Evolutionary conservation across 2,888 invertebrate species (phyloP).

Genomic region (Nephrotoma appendiculata): DNA sequence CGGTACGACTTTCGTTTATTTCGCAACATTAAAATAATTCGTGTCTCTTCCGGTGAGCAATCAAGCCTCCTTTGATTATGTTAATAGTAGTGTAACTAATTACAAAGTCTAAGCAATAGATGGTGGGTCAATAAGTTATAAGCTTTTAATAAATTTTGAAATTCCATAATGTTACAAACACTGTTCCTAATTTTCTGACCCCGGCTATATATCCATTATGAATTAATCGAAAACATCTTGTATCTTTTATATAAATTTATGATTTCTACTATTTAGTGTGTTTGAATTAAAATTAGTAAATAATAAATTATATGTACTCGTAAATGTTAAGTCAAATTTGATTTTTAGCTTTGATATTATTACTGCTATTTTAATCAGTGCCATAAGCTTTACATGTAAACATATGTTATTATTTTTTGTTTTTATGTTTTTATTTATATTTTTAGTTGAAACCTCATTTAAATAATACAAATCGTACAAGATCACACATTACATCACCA

Average conservation of each 20-base stretch:
- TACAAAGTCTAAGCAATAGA: too few relatives aligned
- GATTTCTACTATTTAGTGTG: neutral
- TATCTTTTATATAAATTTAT: neutral
- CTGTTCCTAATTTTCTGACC: too few relatives aligned
- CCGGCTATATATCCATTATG: too few relatives aligned
- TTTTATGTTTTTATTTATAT: neutral
- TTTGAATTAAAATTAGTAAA: neutral
- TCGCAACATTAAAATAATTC: too few relatives aligned
- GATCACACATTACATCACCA: neutral
- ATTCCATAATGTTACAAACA: too few relatives aligned
- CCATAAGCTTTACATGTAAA: neutral
- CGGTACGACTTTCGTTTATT: too few relatives aligned
- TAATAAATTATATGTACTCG: neutral
- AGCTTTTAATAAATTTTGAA: too few relatives aligned
- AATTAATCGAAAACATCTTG: neutral
- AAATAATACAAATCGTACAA: neutral
- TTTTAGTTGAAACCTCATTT: conserved; percentile 1
- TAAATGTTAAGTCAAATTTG: neutral
- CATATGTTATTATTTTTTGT: neutral
- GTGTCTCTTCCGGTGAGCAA: too few relatives aligned
- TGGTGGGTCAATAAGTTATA: too few relatives aligned
- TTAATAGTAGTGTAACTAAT: too few relatives aligned
- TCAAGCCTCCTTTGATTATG: too few relatives aligned
- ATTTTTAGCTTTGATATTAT: neutral
- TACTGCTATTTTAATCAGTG: neutral